Evolutionary conservation across 30 jellyfish, hydroid and myxozoan species (phyloP), one percentile per base, ranked within the genome.

Genomic region (Cassiopea andromeda): DNA sequence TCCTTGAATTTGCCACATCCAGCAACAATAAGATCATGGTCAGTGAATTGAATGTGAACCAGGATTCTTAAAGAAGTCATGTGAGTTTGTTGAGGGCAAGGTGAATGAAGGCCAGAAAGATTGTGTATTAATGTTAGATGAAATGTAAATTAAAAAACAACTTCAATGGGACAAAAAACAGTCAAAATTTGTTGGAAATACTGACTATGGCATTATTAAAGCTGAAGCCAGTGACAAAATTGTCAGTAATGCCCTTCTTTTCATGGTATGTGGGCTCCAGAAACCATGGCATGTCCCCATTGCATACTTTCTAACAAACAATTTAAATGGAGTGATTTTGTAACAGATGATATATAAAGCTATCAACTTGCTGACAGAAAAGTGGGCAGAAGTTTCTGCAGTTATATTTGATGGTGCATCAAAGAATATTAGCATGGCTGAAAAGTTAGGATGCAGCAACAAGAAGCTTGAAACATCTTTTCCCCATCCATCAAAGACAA

Each of bases 361-460:
- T 1, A 87, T 77, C 54, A 75, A 61, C 45, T 0, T 19, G 47
- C n/a, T n/a, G n/a, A 75, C 90, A 1, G 83, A 87, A n/a, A 75
- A 10, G 8, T 73, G 83, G 43, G 69, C 75, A 9, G 57, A 70
- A 4, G 87, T 70, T 7, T 89, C 46, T 73, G 83, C 84, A 15
- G 57, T 75, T 12, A 60, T 87, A 18, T 87, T 87, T 87, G 83
- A 77, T 77, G 94, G 94, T 60, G 73, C 90, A 5, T 71, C 83
- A 19, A 87, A 87, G 78, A 75, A 87, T 43, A n/a, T 19, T 8
- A 57, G 70, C 13, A 85, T 57, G 81, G 93, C 93, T 1, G 90
- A 64, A 16, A 87, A 60, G 48, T 48, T 87, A n/a, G 90, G 91
- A 54, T 75, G 90, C 54, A 67, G 76, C 49, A 87, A 75, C 9